phyloP scores from a whole-genome alignment of 2,888 invertebrate species.

The Epinotia demarniana region DNA sequence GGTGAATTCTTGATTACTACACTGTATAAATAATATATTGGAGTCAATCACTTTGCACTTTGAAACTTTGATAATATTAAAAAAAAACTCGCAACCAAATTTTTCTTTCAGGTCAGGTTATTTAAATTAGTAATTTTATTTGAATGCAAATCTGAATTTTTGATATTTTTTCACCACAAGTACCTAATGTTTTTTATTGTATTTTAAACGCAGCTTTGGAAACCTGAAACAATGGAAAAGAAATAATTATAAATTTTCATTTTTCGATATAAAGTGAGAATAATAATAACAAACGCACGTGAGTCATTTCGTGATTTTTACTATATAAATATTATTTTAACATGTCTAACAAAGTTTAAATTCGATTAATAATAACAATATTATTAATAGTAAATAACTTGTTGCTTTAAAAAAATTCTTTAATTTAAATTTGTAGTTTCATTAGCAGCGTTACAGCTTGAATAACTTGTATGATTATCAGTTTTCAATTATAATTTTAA shows the following conservation, averaged over 20 bases:
- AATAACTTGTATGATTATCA: too few relatives aligned
- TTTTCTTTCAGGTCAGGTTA: neutral
- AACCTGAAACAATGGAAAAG: conserved; percentile 15
- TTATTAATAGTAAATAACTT: too few relatives aligned
- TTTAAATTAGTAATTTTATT: neutral
- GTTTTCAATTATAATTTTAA: too few relatives aligned
- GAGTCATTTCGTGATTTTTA: too few relatives aligned
- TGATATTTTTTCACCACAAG: neutral
- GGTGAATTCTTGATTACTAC: neutral
- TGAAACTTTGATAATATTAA: neutral
- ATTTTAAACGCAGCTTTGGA: neutral
- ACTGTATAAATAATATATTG: neutral
- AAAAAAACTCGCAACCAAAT: neutral
- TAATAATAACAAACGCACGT: too few relatives aligned
- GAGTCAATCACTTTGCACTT: neutral
- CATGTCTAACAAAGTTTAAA: too few relatives aligned
- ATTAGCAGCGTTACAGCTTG: too few relatives aligned
- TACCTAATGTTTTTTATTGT: neutral
- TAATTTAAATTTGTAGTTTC: too few relatives aligned
- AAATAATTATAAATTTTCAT: neutral
- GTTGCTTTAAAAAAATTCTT: too few relatives aligned
- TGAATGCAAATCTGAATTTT: neutral
- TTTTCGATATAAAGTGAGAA: neutral
- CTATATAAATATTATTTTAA: too few relatives aligned
- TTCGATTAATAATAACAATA: too few relatives aligned